phyloP scores from a whole-genome alignment of 2,113 vertebrate species.

The Pipa parva region DNA sequence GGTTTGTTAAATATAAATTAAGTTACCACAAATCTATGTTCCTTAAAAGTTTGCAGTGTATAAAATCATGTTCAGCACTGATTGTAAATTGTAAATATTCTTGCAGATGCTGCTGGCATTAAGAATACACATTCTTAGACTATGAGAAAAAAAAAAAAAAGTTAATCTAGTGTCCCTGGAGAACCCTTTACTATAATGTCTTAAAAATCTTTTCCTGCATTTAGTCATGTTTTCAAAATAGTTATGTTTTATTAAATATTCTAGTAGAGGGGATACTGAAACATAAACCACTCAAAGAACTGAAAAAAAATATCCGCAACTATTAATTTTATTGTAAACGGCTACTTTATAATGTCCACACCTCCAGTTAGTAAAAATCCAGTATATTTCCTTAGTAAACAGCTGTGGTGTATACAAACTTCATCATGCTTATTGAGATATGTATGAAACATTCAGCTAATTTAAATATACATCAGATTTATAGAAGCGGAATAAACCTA shows the following conservation, averaged over 20 bases:
- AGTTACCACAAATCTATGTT: neutral
- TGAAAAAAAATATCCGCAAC: neutral
- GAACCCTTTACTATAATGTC: neutral
- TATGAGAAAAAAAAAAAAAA: slow-evolving; percentile 11
- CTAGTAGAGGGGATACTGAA: neutral
- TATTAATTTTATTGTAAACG: too few species aligned
- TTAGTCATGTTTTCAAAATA: slow-evolving; percentile 7
- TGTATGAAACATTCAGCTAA: too few species aligned
- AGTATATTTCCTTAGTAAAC: too few species aligned
- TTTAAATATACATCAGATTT: too few species aligned
- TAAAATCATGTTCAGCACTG: neutral
- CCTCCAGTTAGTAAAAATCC: too few species aligned
- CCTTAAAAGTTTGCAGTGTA: neutral
- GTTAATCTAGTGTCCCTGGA: slow-evolving; percentile 1
- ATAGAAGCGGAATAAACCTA: too few species aligned
- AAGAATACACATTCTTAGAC: slow-evolving; percentile 14
- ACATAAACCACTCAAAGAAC: neutral
- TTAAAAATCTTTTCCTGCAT: neutral
- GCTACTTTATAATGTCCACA: too few species aligned
- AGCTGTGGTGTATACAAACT: too few species aligned
- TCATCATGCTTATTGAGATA: too few species aligned
- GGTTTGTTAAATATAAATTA: neutral
- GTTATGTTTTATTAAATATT: slow-evolving; percentile 5
- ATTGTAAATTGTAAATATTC: slow-evolving; percentile 11
- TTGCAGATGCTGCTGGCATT: slow-evolving; percentile 13